phyloP scores from a whole-genome alignment of 2,888 invertebrate species.

The Laothoe populi region DNA sequence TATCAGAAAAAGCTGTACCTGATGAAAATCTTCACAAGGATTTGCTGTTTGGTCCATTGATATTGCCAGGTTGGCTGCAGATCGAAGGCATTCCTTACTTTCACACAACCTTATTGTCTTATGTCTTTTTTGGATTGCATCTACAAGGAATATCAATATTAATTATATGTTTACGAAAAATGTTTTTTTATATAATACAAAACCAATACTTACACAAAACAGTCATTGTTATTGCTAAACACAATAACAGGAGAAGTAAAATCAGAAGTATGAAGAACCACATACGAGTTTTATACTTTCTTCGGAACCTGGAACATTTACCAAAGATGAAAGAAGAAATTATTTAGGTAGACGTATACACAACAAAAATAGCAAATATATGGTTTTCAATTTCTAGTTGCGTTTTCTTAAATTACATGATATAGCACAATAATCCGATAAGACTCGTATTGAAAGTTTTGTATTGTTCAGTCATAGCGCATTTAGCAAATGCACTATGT shows the following conservation, averaged over 20 bases:
- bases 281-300: slow-evolving; percentile 85
- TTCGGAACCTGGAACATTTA: slow-evolving; percentile 84
- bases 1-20: slow-evolving; percentile 69
- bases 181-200: slow-evolving; percentile 29
- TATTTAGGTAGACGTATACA: too few species aligned
- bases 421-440: too few species aligned
- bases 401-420: too few species aligned
- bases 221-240: slow-evolving; percentile 83
- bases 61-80: slow-evolving; percentile 89
- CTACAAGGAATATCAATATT: slow-evolving; percentile 42
- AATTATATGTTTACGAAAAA: slow-evolving; percentile 26
- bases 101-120: slow-evolving; percentile 80
- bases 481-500: too few species aligned
- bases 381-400: too few species aligned
- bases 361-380: too few species aligned
- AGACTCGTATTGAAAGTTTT: too few species aligned
- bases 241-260: slow-evolving; percentile 80
- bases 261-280: slow-evolving; percentile 75
- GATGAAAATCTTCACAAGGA: slow-evolving; percentile 93
- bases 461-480: too few species aligned
- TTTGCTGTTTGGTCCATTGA: slow-evolving; percentile 89
- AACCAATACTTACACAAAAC: slow-evolving; percentile 78
- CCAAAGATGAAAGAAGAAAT: not conserved
- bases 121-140: slow-evolving; percentile 61
- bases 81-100: slow-evolving; percentile 88